Percentiles rank a stretch among this genome's conserved stretches.
phyloP scores from a whole-genome alignment of 30 jellyfish, hydroid and myxozoan genomes.

The Rhopilema esculentum region DNA sequence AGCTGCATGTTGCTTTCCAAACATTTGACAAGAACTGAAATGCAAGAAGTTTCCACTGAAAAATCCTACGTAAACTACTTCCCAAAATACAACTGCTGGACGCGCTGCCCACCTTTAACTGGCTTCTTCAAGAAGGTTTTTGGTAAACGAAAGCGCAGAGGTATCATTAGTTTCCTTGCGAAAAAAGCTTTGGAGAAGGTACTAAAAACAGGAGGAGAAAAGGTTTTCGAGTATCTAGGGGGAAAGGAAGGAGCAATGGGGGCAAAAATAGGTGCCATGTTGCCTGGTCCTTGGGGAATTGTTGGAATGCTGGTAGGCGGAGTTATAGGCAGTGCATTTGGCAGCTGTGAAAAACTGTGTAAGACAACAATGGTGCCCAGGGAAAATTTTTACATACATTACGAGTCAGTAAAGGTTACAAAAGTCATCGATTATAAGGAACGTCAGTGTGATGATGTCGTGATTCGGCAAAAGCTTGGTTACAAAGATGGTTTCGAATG shows the following conservation, averaged over 20 bases:
- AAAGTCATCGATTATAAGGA: constrained; percentile 27
- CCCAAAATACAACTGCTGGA: constrained; percentile 23
- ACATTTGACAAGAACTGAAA: constrained; percentile 5
- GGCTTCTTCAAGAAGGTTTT: constrained; percentile 63
- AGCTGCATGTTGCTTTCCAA: constrained; percentile 45
- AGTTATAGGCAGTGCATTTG: constrained; percentile 66
- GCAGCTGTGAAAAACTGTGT: constrained; percentile 61
- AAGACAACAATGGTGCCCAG: constrained; percentile 28
- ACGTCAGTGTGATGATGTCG: constrained; percentile 37
- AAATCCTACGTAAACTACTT: constrained; percentile 11
- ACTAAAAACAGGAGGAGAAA: constrained; percentile 8
- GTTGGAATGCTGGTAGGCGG: constrained; percentile 76
- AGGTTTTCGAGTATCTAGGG: background rate
- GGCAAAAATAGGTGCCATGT: constrained; percentile 63
- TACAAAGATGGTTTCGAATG: constrained; percentile 49
- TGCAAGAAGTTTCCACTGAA: constrained; percentile 4
- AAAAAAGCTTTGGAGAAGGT: constrained; percentile 13
- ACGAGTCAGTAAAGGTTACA: constrained; percentile 10
- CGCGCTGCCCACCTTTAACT: constrained; percentile 80
- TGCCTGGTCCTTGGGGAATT: constrained; percentile 67
- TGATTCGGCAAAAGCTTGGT: constrained; percentile 40
- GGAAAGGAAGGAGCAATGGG: constrained; percentile 54
- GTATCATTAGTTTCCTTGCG: constrained; percentile 4
- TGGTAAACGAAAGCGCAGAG: constrained; percentile 68
- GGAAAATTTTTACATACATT: constrained; percentile 11